phyloP scores from a whole-genome alignment of 2,888 invertebrate genomes.

The Escarpia spicata region DNA sequence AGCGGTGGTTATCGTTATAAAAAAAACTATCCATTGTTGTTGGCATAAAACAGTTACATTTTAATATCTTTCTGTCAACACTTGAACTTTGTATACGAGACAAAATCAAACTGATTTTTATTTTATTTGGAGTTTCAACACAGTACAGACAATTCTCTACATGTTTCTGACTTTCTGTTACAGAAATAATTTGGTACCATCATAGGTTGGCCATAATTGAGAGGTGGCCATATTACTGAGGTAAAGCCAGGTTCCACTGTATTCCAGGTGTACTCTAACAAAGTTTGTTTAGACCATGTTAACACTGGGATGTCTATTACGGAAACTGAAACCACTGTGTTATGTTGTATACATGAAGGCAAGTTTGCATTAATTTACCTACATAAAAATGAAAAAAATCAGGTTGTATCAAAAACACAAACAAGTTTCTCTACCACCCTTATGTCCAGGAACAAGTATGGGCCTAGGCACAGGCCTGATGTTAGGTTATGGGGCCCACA shows the following conservation, averaged over 20 bases:
- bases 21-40: neutral
- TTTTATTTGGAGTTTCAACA: neutral
- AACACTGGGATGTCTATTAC: neutral
- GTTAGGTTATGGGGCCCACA: too few species aligned
- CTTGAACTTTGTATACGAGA: neutral
- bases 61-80: neutral
- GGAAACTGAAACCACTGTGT: neutral
- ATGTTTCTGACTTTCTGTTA: too few species aligned
- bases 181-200: too few species aligned
- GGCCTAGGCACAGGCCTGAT: too few species aligned
- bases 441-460: too few species aligned
- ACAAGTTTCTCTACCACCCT: too few species aligned
- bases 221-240: too few species aligned
- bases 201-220: too few species aligned
- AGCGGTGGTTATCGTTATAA: neutral
- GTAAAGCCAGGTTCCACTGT: too few species aligned
- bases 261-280: neutral
- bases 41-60: neutral
- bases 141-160: neutral
- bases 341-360: neutral
- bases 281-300: neutral
- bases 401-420: too few species aligned
- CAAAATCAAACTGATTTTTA: neutral
- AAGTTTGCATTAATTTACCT: too few species aligned
- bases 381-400: too few species aligned